Percentiles rank a stretch among this genome's conserved stretches.
phyloP scores from a whole-genome alignment of 1,140 invertebrate species.

The Spodoptera litura region DNA sequence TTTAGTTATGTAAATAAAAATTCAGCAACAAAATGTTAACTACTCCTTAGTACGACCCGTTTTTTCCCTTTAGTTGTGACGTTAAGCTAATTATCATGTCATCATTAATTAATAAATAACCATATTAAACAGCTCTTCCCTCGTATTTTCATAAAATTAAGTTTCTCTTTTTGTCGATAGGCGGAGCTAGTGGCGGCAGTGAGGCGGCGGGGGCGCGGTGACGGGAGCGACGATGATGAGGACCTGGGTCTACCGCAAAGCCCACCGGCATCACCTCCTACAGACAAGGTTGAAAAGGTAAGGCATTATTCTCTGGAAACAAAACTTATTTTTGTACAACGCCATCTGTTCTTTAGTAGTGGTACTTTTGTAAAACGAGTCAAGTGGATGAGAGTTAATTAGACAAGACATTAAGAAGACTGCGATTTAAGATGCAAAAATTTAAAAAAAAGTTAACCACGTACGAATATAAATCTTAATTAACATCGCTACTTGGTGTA shows the following conservation, averaged over 20 bases:
- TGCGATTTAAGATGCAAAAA: too few species aligned
- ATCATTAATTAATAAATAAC: too few species aligned
- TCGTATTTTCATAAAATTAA: not conserved
- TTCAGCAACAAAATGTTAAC: too few species aligned
- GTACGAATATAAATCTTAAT: too few species aligned
- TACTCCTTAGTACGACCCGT: too few species aligned
- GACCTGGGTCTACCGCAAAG: constrained; percentile 89
- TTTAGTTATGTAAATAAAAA: too few species aligned
- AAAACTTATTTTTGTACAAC: constrained; percentile 6
- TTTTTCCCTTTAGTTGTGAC: too few species aligned
- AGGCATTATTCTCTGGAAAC: constrained; percentile 18
- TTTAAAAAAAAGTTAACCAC: too few species aligned
- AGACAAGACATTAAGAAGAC: not conserved
- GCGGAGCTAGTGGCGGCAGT: constrained; percentile 88
- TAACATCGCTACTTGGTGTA: too few species aligned
- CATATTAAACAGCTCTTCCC: too few species aligned
- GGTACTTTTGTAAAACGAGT: not conserved
- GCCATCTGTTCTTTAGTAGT: constrained; percentile 23
- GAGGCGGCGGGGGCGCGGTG: constrained; percentile 84
- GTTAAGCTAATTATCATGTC: too few species aligned
- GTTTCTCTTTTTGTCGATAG: constrained; percentile 68
- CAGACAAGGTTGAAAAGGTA: constrained; percentile 87
- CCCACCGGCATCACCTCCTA: constrained; percentile 87
- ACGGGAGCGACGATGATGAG: constrained; percentile 87
- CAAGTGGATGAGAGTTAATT: too few species aligned